Evolutionary conservation across 2,888 invertebrate species (phyloP).

Genomic region (Platycnemis pennipes): DNA sequence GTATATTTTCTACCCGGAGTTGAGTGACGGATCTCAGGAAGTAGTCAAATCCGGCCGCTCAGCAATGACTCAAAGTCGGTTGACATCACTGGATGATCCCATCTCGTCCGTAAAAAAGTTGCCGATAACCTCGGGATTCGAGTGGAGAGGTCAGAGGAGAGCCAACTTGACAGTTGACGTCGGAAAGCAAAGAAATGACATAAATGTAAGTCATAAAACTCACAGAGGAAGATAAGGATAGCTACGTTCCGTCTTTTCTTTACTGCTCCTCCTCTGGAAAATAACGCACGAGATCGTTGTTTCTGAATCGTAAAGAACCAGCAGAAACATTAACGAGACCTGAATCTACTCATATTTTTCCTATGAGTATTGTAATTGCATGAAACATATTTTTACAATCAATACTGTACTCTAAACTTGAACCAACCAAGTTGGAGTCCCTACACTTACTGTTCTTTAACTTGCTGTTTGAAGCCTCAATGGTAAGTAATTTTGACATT

Average conservation of each 20-base stretch:
- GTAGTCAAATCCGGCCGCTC: background rate
- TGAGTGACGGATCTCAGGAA: too few species aligned
- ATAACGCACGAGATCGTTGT: background rate
- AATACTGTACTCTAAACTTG: too few species aligned
- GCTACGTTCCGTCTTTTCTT: background rate
- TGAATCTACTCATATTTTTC: too few species aligned
- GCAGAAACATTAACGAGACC: too few species aligned
- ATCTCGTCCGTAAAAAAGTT: background rate
- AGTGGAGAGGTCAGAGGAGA: background rate
- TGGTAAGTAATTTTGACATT: too few species aligned
- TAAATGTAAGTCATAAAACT: background rate
- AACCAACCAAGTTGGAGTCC: too few species aligned
- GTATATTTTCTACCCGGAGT: too few species aligned
- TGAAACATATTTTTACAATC: too few species aligned
- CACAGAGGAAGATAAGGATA: background rate
- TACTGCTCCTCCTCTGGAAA: background rate
- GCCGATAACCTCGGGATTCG: background rate
- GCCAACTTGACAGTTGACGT: background rate
- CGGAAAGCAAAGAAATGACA: background rate
- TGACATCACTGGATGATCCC: background rate
- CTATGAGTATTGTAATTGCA: too few species aligned
- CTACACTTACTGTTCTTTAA: too few species aligned
- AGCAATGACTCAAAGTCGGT: background rate
- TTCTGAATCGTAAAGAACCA: too few species aligned
- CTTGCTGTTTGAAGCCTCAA: too few species aligned